Evolutionary conservation across 2,113 vertebrate species (phyloP).

Genomic region (Mus musculus): GRCm39 chr8:47690001-47690500

Average conservation of each 20-base stretch:
- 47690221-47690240: neutral
- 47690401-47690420: neutral
- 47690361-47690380: neutral
- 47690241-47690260: neutral
- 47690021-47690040: no score
- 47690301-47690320: fast-evolving
- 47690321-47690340: neutral
- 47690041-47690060: no score
- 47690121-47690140: neutral
- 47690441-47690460: conserved; percentile 18
- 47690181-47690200: no score
- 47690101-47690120: neutral
- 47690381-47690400: neutral
- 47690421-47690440: neutral
- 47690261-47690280: fast-evolving
- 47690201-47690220: neutral
- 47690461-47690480: neutral
- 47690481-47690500: neutral
- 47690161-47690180: no score
- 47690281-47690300: neutral
- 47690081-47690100: no score
- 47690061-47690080: no score
- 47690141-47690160: neutral
- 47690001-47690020: no score
- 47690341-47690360: no score